phyloP scores from a whole-genome alignment of 2,797 vertebrate genomes.

The Catamblyrhynchus diadema region DNA sequence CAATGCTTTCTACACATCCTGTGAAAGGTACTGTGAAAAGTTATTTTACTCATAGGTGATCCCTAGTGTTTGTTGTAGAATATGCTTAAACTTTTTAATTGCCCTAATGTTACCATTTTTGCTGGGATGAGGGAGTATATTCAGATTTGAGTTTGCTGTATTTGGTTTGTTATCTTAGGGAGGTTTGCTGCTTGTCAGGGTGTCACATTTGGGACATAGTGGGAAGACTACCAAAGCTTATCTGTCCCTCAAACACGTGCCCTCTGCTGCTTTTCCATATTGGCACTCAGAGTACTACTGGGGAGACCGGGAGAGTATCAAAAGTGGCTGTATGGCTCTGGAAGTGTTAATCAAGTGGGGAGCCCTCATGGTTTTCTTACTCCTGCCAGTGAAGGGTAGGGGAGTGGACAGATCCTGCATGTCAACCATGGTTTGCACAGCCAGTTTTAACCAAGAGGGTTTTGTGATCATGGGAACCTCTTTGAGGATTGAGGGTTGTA shows the following conservation, averaged over 20 bases:
- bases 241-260: not conserved
- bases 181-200: not conserved
- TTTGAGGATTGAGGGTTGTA: not conserved
- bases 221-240: not conserved
- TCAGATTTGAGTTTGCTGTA: not conserved
- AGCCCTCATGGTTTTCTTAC: not conserved
- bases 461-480: not conserved
- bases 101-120: not conserved
- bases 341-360: not conserved
- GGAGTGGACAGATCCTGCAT: not conserved
- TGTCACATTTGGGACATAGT: not conserved
- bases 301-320: not conserved
- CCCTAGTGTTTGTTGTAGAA: not conserved
- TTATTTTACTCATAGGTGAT: not conserved
- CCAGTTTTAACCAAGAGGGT: not conserved
- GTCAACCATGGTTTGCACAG: not conserved
- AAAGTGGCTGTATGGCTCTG: not conserved
- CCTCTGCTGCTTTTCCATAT: not conserved
- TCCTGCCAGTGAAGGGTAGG: not conserved
- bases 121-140: not conserved
- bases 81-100: not conserved
- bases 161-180: not conserved
- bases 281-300: not conserved
- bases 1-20: not conserved
- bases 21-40: not conserved